Conservation (phyloP, 1,140 invertebrate genomes). For the Steinernema feltiae region DNA sequence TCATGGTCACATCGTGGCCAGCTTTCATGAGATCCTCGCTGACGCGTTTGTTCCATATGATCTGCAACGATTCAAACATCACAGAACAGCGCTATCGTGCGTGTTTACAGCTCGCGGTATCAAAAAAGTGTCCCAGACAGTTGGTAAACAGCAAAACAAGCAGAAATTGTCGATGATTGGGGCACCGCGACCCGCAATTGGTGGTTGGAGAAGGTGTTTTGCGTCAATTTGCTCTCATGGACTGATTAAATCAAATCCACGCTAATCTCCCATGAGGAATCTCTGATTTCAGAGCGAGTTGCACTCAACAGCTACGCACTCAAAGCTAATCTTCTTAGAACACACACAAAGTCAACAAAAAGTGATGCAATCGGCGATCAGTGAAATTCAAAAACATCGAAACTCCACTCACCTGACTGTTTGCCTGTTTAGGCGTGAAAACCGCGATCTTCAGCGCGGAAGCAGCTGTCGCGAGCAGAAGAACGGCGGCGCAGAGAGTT, state of each 20-base stretch:
- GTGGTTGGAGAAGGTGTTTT: too few relatives aligned
- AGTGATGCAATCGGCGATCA: background rate
- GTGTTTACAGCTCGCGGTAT: too few relatives aligned
- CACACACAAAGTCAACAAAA: too few relatives aligned
- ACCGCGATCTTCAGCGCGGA: background rate
- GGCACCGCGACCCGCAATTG: too few relatives aligned
- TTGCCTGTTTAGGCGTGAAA: background rate
- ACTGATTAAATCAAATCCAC: too few relatives aligned
- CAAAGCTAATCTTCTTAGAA: too few relatives aligned
- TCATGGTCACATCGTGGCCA: slow-evolving; percentile 20
- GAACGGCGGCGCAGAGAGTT: too few relatives aligned
- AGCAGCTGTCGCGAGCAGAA: background rate
- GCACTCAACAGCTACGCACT: too few relatives aligned
- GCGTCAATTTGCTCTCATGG: too few relatives aligned
- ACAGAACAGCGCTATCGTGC: too few relatives aligned
- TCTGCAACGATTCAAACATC: background rate
- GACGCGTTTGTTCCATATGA: slow-evolving; percentile 18
- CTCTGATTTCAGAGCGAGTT: too few relatives aligned
- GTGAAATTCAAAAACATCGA: background rate
- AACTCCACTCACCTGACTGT: background rate
- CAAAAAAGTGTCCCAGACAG: background rate
- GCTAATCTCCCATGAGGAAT: too few relatives aligned
- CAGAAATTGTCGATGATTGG: background rate
- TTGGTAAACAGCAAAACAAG: background rate
- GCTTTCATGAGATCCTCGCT: slow-evolving; percentile 16